Base-by-base conservation (phyloP, 1,140 invertebrate species). In the Lethrus apterus region DNA sequence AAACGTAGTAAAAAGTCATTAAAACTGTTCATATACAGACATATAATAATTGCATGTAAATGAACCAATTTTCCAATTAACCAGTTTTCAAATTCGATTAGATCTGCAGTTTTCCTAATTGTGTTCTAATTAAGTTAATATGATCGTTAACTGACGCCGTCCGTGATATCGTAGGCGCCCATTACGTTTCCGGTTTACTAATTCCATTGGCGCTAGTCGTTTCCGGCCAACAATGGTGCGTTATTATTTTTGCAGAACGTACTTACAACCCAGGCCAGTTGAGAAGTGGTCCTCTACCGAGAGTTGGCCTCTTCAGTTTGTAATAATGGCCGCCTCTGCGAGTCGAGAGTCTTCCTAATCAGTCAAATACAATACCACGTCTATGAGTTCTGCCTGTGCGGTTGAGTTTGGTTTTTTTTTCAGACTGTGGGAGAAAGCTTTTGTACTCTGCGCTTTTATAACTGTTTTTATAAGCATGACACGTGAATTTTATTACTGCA, bases 341-440 rank as follows among this genome's bases (percentile, higher is more conserved):
- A 46, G 44, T 46, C 44, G 31, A 46, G 44, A 17, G 33, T 38
- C 44, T 36, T 46, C 44, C 44, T 46, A 46, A 46, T 46, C 44
- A 46, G 44, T 29, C 14, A 23, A 46, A 46, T 23, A 46, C 44
- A 46, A 46, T 46, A 14, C 9, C 17, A 34, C 24, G 44, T 46
- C 32, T 33, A 24, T 21, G 44, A 18, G 17, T 38, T 46, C 8
- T 31, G 31, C 11, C 14, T 17, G 33, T 34, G 43, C 43, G 43
- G 36, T 40, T 21, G 36, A 40, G 36, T 14, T 45, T 36, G 35
- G 35, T 38, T 21, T 18, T 21, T 10, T 21, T 13, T n/a, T 38
- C 24, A 3, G 20, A 9, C 11, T 20, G 35, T 9, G 18, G 35
- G 35, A 13, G 20, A 38, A 23, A 18, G 7, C 24, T 38, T 15